Evolutionary conservation across 2,888 invertebrate genomes (phyloP).

Genomic region (Ellobium chinense): DNA sequence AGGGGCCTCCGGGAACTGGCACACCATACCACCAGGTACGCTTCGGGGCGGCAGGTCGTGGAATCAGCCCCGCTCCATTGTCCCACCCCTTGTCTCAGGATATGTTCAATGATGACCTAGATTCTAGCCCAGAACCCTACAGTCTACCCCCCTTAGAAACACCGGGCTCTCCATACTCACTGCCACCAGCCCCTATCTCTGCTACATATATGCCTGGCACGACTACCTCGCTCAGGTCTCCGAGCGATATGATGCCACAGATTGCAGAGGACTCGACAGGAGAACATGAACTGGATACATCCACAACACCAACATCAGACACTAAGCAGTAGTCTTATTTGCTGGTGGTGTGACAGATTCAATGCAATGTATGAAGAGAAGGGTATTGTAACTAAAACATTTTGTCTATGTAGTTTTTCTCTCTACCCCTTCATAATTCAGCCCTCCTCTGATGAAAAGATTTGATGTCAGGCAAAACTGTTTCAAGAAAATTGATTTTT

Average conservation of each 20-base stretch:
- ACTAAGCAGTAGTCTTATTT: neutral
- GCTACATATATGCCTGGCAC: neutral
- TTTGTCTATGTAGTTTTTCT: too few relatives aligned
- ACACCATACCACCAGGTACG: neutral
- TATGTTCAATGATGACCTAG: constrained; percentile 24
- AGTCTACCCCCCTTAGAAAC: constrained; percentile 17
- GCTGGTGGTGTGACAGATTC: too few relatives aligned
- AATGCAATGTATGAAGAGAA: too few relatives aligned
- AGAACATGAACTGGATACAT: constrained; percentile 42
- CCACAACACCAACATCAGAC: neutral
- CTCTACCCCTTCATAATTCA: too few relatives aligned
- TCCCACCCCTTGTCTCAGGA: constrained; percentile 1
- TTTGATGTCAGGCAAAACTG: too few relatives aligned
- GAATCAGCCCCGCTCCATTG: neutral
- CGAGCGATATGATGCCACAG: constrained; percentile 35
- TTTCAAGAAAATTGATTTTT: too few relatives aligned
- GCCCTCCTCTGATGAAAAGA: too few relatives aligned
- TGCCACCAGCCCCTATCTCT: neutral
- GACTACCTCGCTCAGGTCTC: neutral
- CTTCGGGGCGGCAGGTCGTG: neutral
- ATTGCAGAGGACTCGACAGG: constrained; percentile 36
- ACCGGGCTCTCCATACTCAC: neutral
- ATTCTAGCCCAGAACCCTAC: neutral
- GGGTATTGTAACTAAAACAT: too few relatives aligned
- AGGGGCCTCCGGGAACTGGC: neutral